Conservation (phyloP, 2,113 vertebrate genomes). For the Procavia capensis region DNA sequence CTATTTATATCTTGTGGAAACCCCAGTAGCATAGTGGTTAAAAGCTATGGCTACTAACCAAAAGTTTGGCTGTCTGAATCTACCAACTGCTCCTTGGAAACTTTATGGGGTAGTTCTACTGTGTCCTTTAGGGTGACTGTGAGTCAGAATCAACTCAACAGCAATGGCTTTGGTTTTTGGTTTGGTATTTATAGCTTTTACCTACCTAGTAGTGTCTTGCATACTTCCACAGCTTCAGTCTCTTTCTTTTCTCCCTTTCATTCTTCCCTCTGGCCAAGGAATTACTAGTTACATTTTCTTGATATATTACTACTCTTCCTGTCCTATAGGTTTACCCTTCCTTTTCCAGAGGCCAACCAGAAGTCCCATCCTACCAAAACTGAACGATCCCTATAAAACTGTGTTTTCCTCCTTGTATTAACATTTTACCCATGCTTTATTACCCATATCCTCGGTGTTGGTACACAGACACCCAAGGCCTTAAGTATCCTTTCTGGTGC, state of each 20-base stretch:
- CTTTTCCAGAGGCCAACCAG: neutral
- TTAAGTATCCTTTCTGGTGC: conserved; percentile 26
- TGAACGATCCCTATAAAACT: conserved; percentile 37
- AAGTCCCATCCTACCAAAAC: conserved; percentile 23
- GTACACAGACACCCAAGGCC: neutral
- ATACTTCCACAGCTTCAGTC: neutral
- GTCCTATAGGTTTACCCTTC: conserved; percentile 1
- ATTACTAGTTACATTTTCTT: neutral
- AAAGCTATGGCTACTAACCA: no score
- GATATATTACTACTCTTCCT: neutral
- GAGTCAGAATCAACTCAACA: no score
- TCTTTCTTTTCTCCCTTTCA: conserved; percentile 62
- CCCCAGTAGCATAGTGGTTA: no score
- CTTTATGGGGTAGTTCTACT: no score
- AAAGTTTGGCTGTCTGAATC: no score
- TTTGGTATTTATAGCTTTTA: conserved; percentile 31
- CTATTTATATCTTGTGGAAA: conserved; percentile 27
- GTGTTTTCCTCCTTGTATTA: conserved; percentile 17
- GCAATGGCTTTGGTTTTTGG: no score
- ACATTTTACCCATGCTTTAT: conserved; percentile 60
- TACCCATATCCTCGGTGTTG: conserved; percentile 45
- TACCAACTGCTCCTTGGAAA: no score
- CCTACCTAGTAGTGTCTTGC: neutral
- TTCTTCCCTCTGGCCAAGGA: conserved; percentile 10
- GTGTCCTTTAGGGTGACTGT: no score